Evolutionary conservation across 2,888 invertebrate genomes (phyloP).

Genomic region (Pecten maximus): DNA sequence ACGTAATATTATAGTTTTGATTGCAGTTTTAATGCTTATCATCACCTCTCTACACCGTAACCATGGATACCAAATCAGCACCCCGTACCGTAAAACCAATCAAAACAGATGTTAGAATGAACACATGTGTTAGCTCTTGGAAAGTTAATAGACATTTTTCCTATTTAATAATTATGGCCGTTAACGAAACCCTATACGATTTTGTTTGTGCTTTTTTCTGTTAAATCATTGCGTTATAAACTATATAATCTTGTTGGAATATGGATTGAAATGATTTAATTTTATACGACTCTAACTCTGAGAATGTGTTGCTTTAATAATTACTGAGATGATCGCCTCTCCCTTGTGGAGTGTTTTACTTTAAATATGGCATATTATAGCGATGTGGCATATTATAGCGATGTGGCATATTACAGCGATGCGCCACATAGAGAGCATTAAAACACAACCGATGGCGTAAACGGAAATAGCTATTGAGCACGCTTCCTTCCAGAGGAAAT

Average conservation of each 20-base stretch:
- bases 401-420: not conserved
- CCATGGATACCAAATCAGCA: not conserved
- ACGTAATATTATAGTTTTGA: too few relatives aligned
- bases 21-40: not conserved
- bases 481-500: not conserved
- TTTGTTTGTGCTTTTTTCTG: too few relatives aligned
- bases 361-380: not conserved
- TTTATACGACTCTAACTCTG: not conserved
- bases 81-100: too few relatives aligned
- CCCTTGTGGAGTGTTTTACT: not conserved
- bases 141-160: too few relatives aligned
- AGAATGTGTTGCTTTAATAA: not conserved
- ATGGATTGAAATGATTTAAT: not conserved
- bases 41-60: not conserved
- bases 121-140: not conserved
- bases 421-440: not conserved
- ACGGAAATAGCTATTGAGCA: not conserved
- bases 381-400: not conserved
- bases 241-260: not conserved
- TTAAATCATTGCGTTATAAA: too few relatives aligned
- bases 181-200: too few relatives aligned
- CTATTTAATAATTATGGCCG: too few relatives aligned
- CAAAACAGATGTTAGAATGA: not conserved
- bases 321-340: not conserved
- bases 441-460: not conserved